Evolutionary conservation across 2,113 vertebrate genomes (phyloP).

Genomic region (Oryzias celebensis): DNA sequence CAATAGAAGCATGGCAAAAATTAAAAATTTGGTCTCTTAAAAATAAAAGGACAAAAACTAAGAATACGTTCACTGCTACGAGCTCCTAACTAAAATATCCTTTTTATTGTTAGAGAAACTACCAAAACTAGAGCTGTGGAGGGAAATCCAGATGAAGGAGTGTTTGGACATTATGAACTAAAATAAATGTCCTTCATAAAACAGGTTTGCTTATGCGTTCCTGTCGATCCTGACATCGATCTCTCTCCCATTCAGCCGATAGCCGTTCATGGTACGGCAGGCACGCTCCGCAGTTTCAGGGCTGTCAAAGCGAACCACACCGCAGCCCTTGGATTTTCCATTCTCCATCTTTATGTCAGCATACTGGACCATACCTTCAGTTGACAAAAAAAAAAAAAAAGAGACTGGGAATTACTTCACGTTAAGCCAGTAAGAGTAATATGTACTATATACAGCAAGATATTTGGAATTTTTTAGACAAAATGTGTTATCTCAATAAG

Average conservation of each 20-base stretch:
- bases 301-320: conserved; percentile 93
- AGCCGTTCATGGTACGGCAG: conserved; percentile 95
- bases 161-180: conserved; percentile 24
- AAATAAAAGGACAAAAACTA: conserved; percentile 54
- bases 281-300: conserved; percentile 92
- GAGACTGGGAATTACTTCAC: not conserved
- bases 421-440: not conserved
- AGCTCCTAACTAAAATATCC: conserved; percentile 54
- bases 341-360: conserved; percentile 99
- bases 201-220: conserved; percentile 82
- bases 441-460: too few relatives aligned
- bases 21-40: conserved; percentile 76
- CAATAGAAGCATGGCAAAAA: conserved; percentile 45
- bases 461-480: too few relatives aligned
- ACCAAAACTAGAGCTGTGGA: conserved; percentile 44
- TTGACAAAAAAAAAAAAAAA: not conserved
- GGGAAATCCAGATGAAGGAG: conserved; percentile 27
- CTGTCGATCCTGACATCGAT: conserved; percentile 96
- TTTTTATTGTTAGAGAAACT: conserved; percentile 56
- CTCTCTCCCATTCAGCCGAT: conserved; percentile 91
- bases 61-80: conserved; percentile 56
- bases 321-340: conserved; percentile 97
- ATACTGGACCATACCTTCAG: conserved; percentile 90
- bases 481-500: too few relatives aligned
- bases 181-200: conserved; percentile 30